These are phyloP conservation scores for Colaptes auratus DNA, from an alignment of 2,113 vertebrate genomes.

Conservation along the genomic window DNA sequence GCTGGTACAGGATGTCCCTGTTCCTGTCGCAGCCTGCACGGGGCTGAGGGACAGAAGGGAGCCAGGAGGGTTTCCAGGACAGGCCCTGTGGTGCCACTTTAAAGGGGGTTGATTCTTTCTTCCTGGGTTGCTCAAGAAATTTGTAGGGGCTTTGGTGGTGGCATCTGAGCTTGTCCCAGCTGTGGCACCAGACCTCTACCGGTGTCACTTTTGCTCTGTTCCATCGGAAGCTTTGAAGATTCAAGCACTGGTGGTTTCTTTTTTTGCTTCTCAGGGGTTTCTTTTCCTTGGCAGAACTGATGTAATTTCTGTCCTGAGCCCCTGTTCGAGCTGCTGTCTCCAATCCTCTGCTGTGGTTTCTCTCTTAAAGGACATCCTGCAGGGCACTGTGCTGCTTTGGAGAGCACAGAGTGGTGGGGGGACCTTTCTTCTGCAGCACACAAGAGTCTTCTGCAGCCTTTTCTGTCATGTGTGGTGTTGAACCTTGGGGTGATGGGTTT, in stretches of 20 bases:
- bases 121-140: not conserved
- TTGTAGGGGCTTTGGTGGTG: not conserved
- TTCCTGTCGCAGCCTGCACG: not conserved
- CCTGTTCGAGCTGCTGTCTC: not conserved
- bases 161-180: not conserved
- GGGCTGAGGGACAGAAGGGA: not conserved
- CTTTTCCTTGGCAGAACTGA: not conserved
- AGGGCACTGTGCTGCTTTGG: not conserved
- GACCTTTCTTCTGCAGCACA: not conserved
- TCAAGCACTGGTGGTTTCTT: not conserved
- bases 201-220: not conserved
- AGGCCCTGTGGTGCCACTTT: not conserved
- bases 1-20: conserved; percentile 2
- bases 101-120: not conserved
- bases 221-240: not conserved
- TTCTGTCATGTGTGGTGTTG: not conserved
- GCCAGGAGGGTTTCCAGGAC: not conserved
- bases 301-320: not conserved
- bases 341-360: not conserved
- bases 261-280: not conserved
- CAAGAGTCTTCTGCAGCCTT: not conserved
- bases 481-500: not conserved
- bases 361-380: too few relatives aligned
- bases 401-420: not conserved
- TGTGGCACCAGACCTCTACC: not conserved